Percentiles rank a stretch among this genome's conserved stretches.
phyloP scores from a whole-genome alignment of 2,888 invertebrate genomes.

The Ophion obscuratus region DNA sequence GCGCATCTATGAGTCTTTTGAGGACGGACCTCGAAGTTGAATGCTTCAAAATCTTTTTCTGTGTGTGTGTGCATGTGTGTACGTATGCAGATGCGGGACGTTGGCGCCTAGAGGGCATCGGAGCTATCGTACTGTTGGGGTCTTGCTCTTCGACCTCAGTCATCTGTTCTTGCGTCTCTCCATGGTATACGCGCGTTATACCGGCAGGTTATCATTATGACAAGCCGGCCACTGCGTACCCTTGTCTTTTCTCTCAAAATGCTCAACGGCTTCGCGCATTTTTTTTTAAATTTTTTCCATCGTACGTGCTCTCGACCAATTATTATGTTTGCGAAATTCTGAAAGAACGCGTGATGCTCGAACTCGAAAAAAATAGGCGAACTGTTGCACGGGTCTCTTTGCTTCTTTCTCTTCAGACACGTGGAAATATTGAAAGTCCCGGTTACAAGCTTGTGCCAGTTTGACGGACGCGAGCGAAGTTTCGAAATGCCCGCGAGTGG shows the following conservation, averaged over 20 bases:
- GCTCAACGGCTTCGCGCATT: background rate
- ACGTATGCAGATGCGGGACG: background rate
- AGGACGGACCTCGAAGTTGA: background rate
- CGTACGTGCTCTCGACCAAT: background rate
- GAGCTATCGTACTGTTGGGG: slow-evolving; percentile 31
- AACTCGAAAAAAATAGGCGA: background rate
- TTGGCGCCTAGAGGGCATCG: slow-evolving; percentile 24
- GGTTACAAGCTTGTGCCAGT: background rate
- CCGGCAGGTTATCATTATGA: slow-evolving; percentile 2
- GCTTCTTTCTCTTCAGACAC: background rate
- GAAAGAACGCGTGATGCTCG: background rate
- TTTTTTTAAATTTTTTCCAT: background rate
- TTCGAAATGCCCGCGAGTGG: background rate
- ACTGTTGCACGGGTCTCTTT: background rate
- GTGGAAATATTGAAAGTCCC: background rate
- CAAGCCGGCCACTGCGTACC: background rate
- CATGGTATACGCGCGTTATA: background rate
- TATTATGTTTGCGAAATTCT: background rate
- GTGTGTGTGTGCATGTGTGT: background rate
- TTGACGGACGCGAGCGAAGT: background rate
- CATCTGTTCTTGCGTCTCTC: background rate
- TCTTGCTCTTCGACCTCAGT: slow-evolving; percentile 34
- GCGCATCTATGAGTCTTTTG: background rate
- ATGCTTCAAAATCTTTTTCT: background rate
- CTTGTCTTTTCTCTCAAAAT: background rate